Evolutionary conservation across 2,797 vertebrate genomes (phyloP).

Genomic region (Silurus aristotelis): DNA sequence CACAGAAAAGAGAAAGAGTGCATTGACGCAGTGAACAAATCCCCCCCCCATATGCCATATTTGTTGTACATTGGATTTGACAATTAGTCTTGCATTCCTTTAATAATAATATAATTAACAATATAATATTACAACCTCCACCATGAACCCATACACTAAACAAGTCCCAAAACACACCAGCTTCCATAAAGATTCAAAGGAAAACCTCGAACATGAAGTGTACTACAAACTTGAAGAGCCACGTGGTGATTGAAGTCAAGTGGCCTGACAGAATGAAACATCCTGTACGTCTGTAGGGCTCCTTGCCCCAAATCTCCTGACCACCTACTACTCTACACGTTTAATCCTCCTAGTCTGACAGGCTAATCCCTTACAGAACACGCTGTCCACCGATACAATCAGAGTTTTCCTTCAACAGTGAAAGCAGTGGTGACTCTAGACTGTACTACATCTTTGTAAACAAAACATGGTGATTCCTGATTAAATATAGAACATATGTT

Average conservation of each 20-base stretch:
- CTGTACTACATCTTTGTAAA: neutral
- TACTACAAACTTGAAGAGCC: neutral
- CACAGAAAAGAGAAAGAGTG: neutral
- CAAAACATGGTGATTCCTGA: neutral
- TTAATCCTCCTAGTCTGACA: slow-evolving; percentile 34
- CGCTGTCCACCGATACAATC: slow-evolving; percentile 22
- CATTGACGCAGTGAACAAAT: neutral
- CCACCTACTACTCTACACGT: slow-evolving; percentile 19
- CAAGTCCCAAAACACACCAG: neutral
- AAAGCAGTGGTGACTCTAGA: neutral
- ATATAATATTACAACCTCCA: neutral
- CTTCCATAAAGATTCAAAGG: neutral
- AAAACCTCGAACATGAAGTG: neutral
- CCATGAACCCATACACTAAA: neutral
- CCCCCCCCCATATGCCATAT: too few relatives aligned
- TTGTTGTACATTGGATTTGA: too few relatives aligned
- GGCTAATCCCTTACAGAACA: slow-evolving; percentile 45
- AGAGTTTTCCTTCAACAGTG: neutral
- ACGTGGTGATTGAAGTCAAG: neutral
- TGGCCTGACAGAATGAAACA: too few relatives aligned
- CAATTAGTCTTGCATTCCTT: too few relatives aligned
- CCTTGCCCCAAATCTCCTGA: slow-evolving; percentile 29
- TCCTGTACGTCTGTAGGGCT: slow-evolving; percentile 6
- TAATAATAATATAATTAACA: too few relatives aligned
- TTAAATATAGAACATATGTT: neutral